Evolutionary conservation across 2,113 vertebrate species (phyloP).

Genomic region (Melierax canorus): DNA sequence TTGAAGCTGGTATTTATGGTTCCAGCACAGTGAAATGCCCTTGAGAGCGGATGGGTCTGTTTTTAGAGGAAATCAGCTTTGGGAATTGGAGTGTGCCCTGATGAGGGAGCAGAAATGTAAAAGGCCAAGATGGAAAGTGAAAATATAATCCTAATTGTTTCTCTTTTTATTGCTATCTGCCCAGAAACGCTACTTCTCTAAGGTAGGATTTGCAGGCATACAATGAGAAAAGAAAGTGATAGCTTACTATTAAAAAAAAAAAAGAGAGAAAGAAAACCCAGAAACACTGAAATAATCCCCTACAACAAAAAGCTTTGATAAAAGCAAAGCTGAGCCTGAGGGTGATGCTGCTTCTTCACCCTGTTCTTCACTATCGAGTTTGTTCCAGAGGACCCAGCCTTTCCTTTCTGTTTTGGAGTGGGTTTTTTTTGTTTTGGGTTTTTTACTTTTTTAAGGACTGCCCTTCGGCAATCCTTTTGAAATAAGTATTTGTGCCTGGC

Average conservation of each 20-base stretch:
- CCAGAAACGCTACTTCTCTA: not conserved
- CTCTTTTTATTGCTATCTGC: not conserved
- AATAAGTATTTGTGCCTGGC: not conserved
- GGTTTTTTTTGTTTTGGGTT: not conserved
- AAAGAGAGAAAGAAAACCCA: not conserved
- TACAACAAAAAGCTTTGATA: constrained; percentile 42
- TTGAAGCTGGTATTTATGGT: not conserved
- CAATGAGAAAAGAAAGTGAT: not conserved
- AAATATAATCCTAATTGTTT: not conserved
- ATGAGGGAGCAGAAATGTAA: not conserved
- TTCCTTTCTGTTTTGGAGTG: not conserved
- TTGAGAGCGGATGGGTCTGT: not conserved
- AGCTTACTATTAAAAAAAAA: not conserved
- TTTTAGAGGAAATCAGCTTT: not conserved
- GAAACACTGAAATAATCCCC: constrained; percentile 27
- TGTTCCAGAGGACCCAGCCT: not conserved
- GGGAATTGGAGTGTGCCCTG: not conserved
- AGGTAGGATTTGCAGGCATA: not conserved
- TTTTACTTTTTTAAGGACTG: not conserved
- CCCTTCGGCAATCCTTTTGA: not conserved
- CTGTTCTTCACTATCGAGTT: not conserved
- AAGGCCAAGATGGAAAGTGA: not conserved
- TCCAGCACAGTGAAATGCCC: not conserved
- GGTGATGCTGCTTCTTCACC: constrained; percentile 25
- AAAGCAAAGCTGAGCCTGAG: constrained; percentile 46